A percentile compares a stretch with the other conserved stretches of the same genome.
These are phyloP conservation scores for Pseudomyrmex gracilis DNA, from an alignment of 1,140 invertebrate genomes.

Conservation along the genomic window DNA sequence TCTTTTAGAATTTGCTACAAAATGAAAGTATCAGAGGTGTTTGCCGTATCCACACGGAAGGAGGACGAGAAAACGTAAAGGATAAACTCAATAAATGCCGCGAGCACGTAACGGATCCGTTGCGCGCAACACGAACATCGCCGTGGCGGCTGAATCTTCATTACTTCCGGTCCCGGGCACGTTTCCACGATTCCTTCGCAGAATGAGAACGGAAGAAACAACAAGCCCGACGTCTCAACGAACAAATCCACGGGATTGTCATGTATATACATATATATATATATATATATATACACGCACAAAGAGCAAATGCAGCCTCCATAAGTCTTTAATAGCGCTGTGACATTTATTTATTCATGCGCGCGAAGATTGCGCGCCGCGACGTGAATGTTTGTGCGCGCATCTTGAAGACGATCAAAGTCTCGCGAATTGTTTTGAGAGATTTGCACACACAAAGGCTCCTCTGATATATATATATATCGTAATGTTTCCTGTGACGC, in stretches of 20 bases:
- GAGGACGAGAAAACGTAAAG: constrained; percentile 8
- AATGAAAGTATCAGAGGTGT: constrained; percentile 40
- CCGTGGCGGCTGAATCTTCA: constrained; percentile 49
- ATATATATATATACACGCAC: not conserved
- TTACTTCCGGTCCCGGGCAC: constrained; percentile 49
- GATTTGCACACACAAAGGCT: not conserved
- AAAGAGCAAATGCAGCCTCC: not conserved
- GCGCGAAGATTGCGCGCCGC: constrained; percentile 11
- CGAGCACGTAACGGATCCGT: constrained; percentile 42
- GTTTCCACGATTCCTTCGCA: constrained; percentile 42
- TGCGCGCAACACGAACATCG: constrained; percentile 35
- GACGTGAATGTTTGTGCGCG: not conserved
- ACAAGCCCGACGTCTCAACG: constrained; percentile 20
- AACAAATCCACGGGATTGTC: constrained; percentile 49
- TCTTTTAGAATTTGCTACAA: constrained; percentile 38
- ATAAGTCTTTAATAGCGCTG: constrained; percentile 32
- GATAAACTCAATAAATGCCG: constrained; percentile 56
- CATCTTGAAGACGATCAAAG: constrained; percentile 30
- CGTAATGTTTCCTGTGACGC: not conserved
- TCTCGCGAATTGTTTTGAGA: constrained; percentile 7
- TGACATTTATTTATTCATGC: constrained; percentile 37
- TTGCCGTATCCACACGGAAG: constrained; percentile 20
- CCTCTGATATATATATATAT: not conserved
- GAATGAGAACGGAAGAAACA: constrained; percentile 31
- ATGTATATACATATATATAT: not conserved